Percentiles rank a stretch among this genome's conserved stretches.
phyloP scores from a whole-genome alignment of 1,140 invertebrate species.

The Papilio polyxenes region DNA sequence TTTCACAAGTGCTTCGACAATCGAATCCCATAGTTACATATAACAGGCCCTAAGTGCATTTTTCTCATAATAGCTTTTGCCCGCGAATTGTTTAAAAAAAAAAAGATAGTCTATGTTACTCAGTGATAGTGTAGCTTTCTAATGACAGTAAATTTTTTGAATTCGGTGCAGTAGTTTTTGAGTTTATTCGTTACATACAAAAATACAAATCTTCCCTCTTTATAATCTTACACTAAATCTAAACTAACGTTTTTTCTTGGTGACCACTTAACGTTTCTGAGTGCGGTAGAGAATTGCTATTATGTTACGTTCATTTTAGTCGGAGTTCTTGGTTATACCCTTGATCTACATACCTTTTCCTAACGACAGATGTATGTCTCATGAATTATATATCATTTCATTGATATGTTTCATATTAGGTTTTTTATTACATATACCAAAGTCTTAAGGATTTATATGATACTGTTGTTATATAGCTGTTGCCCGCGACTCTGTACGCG shows the following conservation, averaged over 20 bases:
- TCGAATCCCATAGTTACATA: too few species aligned
- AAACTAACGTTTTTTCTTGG: too few species aligned
- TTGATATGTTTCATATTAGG: slow-evolving; percentile 19
- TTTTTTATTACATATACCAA: not conserved
- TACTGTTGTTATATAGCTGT: not conserved
- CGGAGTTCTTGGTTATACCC: slow-evolving; percentile 2
- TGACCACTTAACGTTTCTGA: not conserved
- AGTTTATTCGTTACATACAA: too few species aligned
- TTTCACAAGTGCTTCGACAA: too few species aligned
- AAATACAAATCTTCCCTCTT: too few species aligned
- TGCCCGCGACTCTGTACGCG: too few species aligned
- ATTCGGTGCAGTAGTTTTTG: not conserved
- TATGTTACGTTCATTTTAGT: not conserved
- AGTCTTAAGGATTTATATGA: not conserved
- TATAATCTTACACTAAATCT: too few species aligned
- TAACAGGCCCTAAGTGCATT: too few species aligned
- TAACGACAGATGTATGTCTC: not conserved
- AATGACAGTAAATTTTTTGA: not conserved
- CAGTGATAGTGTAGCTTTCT: not conserved
- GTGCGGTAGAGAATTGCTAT: not conserved
- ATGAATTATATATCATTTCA: slow-evolving; percentile 18
- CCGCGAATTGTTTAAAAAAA: too few species aligned
- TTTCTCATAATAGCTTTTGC: too few species aligned
- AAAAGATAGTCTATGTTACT: too few species aligned
- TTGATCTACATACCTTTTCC: slow-evolving; percentile 25